Evolutionary conservation across 2,113 vertebrate species (phyloP), one percentile per base, ranked within the genome.

Genomic region (Zosterops hypoxanthus): DNA sequence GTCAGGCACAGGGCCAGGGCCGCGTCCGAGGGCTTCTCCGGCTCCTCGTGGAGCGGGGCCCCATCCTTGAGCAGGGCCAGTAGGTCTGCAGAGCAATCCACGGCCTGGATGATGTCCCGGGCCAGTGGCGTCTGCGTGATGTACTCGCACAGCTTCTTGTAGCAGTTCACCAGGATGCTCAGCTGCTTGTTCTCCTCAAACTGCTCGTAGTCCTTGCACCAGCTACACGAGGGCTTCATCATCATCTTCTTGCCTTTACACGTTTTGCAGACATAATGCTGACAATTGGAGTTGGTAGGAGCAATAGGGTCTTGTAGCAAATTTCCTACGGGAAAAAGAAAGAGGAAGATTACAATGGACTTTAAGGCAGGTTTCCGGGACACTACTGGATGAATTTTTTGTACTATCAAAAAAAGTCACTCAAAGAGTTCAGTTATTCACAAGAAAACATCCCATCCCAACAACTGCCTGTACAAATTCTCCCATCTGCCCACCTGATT

Each of bases 201-300:
- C 96, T 98, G 98, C 92, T 99, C 98, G 44, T 98, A 99, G 98
- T 99, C 99, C 96, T 99, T 99, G 97, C 99, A 99, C 98, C 99
- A 99, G 97, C 98, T 98, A 97, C 99, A 99, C 2, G 99, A 98
- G 4, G 98, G 98, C 95, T 99, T 99, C 98, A 99, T 98, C 98
- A 98, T 98, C 99, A 99, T 99, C 98, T 99, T 99, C 97, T 99
- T 98, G 93, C 99, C 99, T 98, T 99, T 99, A 92, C 99, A 99
- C 72, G 96, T 97, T 97, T 98, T 98, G 98, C 99, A 99, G 91
- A 99, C 99, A 96, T 98, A 99, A 97, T 99, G 99, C 97, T 99
- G 99, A 96, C 99, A 99, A 53, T 99, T 98, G 78, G 99, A 98
- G 93, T 99, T 98, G 94, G 98, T 98, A 18, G 99, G 98, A 97